Evolutionary conservation across 2,113 vertebrate species (phyloP), one percentile per base, ranked within the genome.

Genomic region (Sceloporus undulatus): DNA sequence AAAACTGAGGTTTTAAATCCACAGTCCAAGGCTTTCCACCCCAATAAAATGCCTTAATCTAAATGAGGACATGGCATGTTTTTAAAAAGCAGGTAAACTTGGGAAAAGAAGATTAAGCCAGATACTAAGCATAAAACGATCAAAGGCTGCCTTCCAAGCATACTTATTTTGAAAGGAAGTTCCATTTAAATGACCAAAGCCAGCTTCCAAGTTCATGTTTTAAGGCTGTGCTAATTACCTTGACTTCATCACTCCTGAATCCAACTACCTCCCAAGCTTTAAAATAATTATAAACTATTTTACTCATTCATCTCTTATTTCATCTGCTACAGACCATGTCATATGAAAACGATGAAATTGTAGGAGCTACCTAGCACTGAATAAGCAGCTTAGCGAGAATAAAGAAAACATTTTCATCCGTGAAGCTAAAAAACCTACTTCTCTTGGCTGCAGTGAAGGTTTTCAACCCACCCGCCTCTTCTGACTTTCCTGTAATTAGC

Each of bases 341-440:
- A 0, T 19, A 42, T 0, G 21, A 56, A 40, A 84, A 84, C 73
- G 87, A 68, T 80, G 77, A 82, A 88, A n/a, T 66, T 73, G 66
- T 23, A 11, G 79, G 65, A 82, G 40, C 11, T 73, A 3, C 3
- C 62, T 56, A 77, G 73, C 19, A 76, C 25, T 70, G n/a, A 89
- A 66, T 66, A 82, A 74, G 10, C n/a, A 93, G 16, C 14, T 91
- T 82, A 62, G 73, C 34, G 66, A 3, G 3, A 91, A 80, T 16
- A 73, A 19, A 1, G 85, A 73, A 89, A 91, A 82, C 0, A 54
- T 1, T 8, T 1, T 84, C 92, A 82, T 19, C 75, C 25, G 34
- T 73, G 85, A 88, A 90, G 29, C 70, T 90, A 7, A 10, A 89
- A 84, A 56, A 78, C 88, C 82, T 66, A 54, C 56, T 40, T 54